These are phyloP conservation scores for Antheraea pernyi DNA, from an alignment of 1,140 invertebrate genomes.

Conservation along the genomic window DNA sequence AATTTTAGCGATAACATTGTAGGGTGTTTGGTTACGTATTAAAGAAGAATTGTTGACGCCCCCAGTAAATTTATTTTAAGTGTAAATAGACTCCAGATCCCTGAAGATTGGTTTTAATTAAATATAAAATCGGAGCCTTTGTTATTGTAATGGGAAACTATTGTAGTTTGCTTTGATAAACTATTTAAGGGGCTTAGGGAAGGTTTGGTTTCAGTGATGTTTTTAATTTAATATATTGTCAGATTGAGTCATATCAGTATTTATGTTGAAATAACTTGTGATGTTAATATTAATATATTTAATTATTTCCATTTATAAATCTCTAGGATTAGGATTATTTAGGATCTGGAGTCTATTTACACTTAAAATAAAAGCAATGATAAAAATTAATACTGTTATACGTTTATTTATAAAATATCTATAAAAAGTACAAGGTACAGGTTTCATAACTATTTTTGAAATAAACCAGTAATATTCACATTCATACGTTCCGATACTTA, in stretches of 20 bases:
- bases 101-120: slow-evolving; percentile 39
- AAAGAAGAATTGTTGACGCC: slow-evolving; percentile 42
- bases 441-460: no score
- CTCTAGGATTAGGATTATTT: no score
- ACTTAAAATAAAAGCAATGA: slow-evolving; percentile 43
- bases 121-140: slow-evolving; percentile 27
- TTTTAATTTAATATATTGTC: not conserved
- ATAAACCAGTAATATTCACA: no score
- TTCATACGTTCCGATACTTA: no score
- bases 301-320: no score
- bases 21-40: slow-evolving; percentile 29
- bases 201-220: not conserved
- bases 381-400: no score
- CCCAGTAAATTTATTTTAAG: slow-evolving; percentile 37
- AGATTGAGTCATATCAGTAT: not conserved
- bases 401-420: no score
- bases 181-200: not conserved
- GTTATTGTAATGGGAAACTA: slow-evolving; percentile 11
- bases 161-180: not conserved
- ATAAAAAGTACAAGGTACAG: no score
- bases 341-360: slow-evolving; percentile 22
- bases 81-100: slow-evolving; percentile 23
- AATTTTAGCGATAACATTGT: slow-evolving; percentile 39
- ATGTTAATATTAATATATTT: no score
- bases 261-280: not conserved